Conservation (phyloP, 2,888 invertebrate genomes). For the Leptinotarsa peninsularis region DNA sequence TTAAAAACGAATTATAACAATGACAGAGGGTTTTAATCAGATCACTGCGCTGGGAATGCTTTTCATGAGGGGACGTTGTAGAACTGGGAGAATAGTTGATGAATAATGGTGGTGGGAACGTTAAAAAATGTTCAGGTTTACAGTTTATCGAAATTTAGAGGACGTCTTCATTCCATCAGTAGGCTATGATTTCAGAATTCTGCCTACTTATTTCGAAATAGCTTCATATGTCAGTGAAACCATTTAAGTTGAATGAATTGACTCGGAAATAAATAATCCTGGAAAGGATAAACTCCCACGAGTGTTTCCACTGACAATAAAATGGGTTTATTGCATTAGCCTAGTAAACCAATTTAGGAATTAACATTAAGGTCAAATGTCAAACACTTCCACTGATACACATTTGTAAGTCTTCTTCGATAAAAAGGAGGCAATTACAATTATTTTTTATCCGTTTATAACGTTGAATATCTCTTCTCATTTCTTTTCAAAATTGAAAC, state of each 20-base stretch:
- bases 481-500: no score
- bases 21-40: constrained; percentile 37
- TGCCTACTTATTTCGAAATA: background rate
- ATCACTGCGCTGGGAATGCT: constrained; percentile 23
- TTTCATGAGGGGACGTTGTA: constrained; percentile 6
- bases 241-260: constrained; percentile 1
- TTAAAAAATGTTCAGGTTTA: no score
- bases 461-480: no score
- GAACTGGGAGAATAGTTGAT: background rate
- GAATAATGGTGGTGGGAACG: background rate
- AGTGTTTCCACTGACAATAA: constrained; percentile 12
- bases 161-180: no score
- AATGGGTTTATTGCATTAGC: constrained; percentile 5
- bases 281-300: background rate
- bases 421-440: background rate
- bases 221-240: constrained; percentile 2
- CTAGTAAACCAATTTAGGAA: constrained; percentile 6
- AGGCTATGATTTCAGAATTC: no score
- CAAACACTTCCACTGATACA: constrained; percentile 7
- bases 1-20: constrained; percentile 41
- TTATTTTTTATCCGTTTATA: no score
- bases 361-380: constrained; percentile 18
- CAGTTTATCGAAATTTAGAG: no score
- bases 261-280: constrained; percentile 10
- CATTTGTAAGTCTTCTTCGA: background rate